phyloP scores from a whole-genome alignment of 2,797 vertebrate species.

The Catamblyrhynchus diadema region DNA sequence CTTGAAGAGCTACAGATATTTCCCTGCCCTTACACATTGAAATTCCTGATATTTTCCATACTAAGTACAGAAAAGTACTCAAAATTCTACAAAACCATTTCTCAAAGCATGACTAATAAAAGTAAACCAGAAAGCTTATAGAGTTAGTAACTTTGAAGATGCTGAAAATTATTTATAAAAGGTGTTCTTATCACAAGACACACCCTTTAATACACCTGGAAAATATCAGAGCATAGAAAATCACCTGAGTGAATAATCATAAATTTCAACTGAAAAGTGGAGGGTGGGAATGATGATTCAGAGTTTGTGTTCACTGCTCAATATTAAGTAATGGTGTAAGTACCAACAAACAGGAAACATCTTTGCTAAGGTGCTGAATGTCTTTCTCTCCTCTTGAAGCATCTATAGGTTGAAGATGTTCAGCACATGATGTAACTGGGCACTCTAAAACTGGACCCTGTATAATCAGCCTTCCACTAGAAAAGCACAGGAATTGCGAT shows the following conservation, averaged over 20 bases:
- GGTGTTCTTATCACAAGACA: background rate
- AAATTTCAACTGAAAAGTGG: background rate
- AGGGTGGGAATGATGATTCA: background rate
- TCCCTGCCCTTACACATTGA: background rate
- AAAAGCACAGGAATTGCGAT: background rate
- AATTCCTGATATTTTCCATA: background rate
- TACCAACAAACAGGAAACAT: background rate
- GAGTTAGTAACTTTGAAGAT: background rate
- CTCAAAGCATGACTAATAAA: background rate
- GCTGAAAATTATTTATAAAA: background rate
- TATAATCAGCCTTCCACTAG: background rate
- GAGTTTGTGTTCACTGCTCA: background rate
- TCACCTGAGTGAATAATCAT: background rate
- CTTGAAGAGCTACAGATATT: background rate
- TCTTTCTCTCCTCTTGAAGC: background rate
- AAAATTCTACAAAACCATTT: background rate
- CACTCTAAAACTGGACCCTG: background rate
- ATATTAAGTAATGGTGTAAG: background rate
- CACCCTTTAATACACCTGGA: background rate
- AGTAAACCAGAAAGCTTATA: background rate
- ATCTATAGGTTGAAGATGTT: background rate
- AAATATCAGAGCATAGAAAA: constrained; percentile 1
- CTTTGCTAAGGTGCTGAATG: background rate
- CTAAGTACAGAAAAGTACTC: background rate
- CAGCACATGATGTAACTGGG: background rate